Evolutionary conservation across 1,140 invertebrate genomes (phyloP), one percentile per base, ranked within the genome.

Genomic region (Cyclargus thomasi): DNA sequence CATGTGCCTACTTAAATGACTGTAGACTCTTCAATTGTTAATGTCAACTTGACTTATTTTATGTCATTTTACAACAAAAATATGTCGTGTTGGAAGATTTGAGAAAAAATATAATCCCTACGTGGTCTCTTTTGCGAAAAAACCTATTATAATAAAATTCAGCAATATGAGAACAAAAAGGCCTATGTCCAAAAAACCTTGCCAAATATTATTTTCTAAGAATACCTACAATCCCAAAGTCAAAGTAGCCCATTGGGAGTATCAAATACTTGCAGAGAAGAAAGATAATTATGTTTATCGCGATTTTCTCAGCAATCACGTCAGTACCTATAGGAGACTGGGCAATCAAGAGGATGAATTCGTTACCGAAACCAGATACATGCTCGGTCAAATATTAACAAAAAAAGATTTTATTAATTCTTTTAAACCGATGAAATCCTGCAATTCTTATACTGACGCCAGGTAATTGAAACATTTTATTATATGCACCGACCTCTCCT

Each of bases 171-270:
- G 82, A 53, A 76, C 80, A 23, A 86, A 86, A 77, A 76, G 82
- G 69, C 74, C 81, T 62, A 88, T 81, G 73, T 75, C 82, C 21
- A 88, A 90, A 78, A 90, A 90, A 70, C 87, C 87, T 6, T 78
- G 77, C 67, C 85, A 88, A 76, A 89, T 90, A 62, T 76, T 92
- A 55, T 91, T 91, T 79, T 90, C 85, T 2, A 92, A 91, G 78
- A 91, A 90, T 68, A 80, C 21, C 11, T 92, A 91, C 69, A 74
- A 79, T 17, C 77, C 83, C 1, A 75, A 74, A 59, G 82, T 88
- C 16, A 92, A 91, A 82, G 80, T 90, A 23, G 80, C 84, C 63
- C 81, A 90, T 69, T 92, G 91, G 91, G 82, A 91, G 64, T 89
- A 71, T 65, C 62, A 75, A 35, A 67, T 78, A 47, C 77, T 83